phyloP scores from a whole-genome alignment of 2,888 invertebrate species.

The Enchytraeus crypticus region DNA sequence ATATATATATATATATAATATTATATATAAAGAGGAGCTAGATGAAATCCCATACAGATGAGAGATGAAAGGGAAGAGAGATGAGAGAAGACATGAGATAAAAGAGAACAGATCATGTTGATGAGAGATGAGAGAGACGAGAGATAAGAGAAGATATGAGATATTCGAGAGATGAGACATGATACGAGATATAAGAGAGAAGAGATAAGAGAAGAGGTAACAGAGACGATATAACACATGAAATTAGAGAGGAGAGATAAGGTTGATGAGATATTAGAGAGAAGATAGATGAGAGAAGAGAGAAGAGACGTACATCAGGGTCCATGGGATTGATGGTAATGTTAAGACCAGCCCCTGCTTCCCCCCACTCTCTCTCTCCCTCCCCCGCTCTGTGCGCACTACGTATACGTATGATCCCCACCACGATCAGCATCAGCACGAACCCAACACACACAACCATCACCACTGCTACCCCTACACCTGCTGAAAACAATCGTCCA shows the following conservation, averaged over 20 bases:
- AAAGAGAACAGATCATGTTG: too few relatives aligned
- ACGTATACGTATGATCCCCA: conserved; percentile 11
- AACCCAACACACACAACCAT: conserved; percentile 16
- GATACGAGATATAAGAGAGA: too few relatives aligned
- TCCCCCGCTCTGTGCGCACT: conserved; percentile 9
- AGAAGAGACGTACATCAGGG: conserved; percentile 12
- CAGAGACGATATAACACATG: too few relatives aligned
- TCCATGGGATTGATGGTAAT: conserved; percentile 16
- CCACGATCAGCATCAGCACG: conserved; percentile 12
- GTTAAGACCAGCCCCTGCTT: conserved; percentile 6
- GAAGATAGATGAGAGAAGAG: too few relatives aligned
- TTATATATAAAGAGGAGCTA: neutral
- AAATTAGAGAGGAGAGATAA: too few relatives aligned
- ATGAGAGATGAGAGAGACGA: too few relatives aligned
- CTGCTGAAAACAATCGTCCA: conserved; percentile 1
- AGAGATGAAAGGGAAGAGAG: too few relatives aligned
- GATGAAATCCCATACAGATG: neutral
- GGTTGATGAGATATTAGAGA: too few relatives aligned
- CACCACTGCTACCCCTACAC: conserved; percentile 13
- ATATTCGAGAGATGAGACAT: too few relatives aligned
- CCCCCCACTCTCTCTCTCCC: neutral
- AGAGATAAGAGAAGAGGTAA: too few relatives aligned
- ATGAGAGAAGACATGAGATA: too few relatives aligned
- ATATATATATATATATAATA: neutral
- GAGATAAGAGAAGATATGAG: too few relatives aligned